These are phyloP conservation scores for Scortum barcoo DNA, from an alignment of 2,113 vertebrate species.

Conservation along the genomic window DNA sequence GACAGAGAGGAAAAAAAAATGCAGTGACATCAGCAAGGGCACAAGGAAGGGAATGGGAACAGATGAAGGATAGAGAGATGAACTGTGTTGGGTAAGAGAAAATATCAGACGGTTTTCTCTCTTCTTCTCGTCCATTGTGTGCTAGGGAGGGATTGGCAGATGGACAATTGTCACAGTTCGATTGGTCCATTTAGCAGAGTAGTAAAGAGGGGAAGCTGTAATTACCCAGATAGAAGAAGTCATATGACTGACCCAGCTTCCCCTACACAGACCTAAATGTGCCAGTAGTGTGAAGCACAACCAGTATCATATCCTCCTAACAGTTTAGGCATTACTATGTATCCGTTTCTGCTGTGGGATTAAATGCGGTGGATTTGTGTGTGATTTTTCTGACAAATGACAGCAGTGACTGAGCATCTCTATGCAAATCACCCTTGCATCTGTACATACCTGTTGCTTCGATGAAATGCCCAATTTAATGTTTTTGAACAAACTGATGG, in stretches of 20 bases:
- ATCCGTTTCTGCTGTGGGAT: constrained; percentile 18
- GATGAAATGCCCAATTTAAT: background rate
- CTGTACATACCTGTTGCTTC: background rate
- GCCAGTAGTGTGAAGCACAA: background rate
- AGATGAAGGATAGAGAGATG: too few species aligned
- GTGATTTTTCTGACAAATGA: constrained; percentile 1
- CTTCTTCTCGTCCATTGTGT: background rate
- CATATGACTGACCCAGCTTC: constrained; percentile 54
- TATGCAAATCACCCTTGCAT: background rate
- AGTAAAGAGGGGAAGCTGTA: constrained; percentile 26
- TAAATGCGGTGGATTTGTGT: constrained; percentile 10
- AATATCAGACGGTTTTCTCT: background rate
- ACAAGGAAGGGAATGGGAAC: background rate
- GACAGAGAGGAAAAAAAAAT: constrained; percentile 5
- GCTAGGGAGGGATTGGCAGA: background rate
- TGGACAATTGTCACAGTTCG: background rate
- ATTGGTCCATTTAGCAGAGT: constrained; percentile 14
- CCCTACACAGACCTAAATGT: background rate
- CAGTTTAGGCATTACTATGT: background rate
- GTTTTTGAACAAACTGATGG: background rate
- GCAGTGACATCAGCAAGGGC: background rate
- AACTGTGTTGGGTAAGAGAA: background rate
- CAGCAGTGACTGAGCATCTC: background rate
- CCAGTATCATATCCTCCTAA: constrained; percentile 22
- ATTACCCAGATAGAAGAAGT: background rate